Evolutionary conservation across 2,797 vertebrate genomes (phyloP), one percentile per base, ranked within the genome.

Genomic region (Falco novaeseelandiae): DNA sequence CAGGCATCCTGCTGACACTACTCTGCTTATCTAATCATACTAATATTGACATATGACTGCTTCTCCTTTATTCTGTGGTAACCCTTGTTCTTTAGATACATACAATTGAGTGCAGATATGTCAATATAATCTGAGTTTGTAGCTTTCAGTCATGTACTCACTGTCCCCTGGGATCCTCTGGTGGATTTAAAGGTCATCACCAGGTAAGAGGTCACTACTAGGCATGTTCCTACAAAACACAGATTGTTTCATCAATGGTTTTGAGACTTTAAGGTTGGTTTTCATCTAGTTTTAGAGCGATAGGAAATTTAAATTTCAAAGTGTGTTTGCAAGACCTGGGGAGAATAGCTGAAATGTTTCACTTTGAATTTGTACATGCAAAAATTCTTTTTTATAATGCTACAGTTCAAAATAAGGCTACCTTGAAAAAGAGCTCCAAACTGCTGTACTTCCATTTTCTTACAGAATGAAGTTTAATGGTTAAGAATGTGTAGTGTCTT

Each of bases 1-100:
- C 70, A 57, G 79, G 51, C 17, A 8, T 88, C 94, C 93, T 91
- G 96, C 91, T 95, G 91, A 84, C 80, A 86, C 51, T 19, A 79
- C 76, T 58, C 29, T 1, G 1, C 76, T 95, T 95, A 96, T 95
- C 95, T 97, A 91, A 88, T 76, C 73, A 1, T 51, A 59, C 89
- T 79, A 90, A 88, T 95, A 93, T 91, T 96, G 95, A 97, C 95
- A 95, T 88, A 94, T 66, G 69, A 70, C 69, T 44, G 61, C 55
- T 84, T 81, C 76, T 85, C 61, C 58, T 95, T 96, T 90, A 58
- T 93, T 89, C 89, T 83, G 9, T 32, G 26, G 21, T n/a, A 95
- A 82, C 79, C 87, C 90, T 95, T 96, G 93, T 84, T 94, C 96
- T 93, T 73, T n/a, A 80, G 74, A 82, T 89, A 63, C 62, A 87